These are phyloP conservation scores for Erythrocebus patas DNA, from an alignment of 2,113 vertebrate species.

Conservation along the genomic window DNA sequence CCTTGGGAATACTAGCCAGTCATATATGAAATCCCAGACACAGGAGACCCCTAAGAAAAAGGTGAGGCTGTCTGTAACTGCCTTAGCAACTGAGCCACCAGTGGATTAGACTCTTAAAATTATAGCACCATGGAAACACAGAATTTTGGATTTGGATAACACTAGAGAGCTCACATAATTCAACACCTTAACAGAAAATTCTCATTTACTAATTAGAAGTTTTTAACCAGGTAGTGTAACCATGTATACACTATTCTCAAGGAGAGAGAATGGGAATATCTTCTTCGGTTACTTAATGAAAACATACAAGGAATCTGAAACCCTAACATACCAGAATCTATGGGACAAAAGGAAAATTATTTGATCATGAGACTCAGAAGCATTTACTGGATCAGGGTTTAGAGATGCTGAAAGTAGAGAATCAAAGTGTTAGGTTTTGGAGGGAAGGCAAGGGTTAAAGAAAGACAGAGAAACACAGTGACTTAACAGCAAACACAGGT, in stretches of 20 bases:
- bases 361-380: background rate
- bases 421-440: background rate
- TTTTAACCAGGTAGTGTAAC: background rate
- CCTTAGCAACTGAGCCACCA: background rate
- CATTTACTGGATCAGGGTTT: background rate
- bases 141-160: background rate
- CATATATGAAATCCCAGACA: background rate
- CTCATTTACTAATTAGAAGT: background rate
- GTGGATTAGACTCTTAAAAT: background rate
- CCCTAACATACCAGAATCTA: background rate
- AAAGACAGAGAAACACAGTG: too few species aligned
- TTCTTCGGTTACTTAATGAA: background rate
- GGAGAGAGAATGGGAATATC: background rate
- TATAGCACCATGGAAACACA: background rate
- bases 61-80: background rate
- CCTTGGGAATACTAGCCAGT: background rate
- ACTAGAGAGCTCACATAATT: background rate
- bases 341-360: background rate
- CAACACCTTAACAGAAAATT: background rate
- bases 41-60: background rate
- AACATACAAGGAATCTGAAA: background rate
- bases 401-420: background rate
- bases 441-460: too few species aligned
- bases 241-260: background rate
- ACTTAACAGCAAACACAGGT: too few species aligned